These are phyloP conservation scores for Salvelinus namaycush DNA, from an alignment of 2,113 vertebrate genomes.

Conservation along the genomic window DNA sequence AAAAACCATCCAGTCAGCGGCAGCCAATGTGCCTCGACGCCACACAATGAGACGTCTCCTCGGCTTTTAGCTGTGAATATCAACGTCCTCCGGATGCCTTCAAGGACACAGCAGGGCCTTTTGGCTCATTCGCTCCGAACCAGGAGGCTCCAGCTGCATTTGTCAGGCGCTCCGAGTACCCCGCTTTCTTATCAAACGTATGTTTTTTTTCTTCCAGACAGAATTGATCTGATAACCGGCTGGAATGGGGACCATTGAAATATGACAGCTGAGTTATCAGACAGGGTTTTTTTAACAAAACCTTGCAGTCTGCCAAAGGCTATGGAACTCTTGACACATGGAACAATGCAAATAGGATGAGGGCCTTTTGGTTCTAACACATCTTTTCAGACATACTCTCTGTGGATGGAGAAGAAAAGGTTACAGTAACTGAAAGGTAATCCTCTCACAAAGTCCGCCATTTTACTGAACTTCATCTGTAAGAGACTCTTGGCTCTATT, in stretches of 20 bases:
- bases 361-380: no score
- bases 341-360: no score
- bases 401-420: background rate
- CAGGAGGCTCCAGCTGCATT: background rate
- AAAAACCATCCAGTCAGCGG: constrained; percentile 33
- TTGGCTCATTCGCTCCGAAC: constrained; percentile 2
- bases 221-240: background rate
- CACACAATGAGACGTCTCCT: constrained; percentile 44
- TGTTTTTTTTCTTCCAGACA: background rate
- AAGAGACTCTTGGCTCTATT: no score
- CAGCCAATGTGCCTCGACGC: constrained; percentile 20
- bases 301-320: no score
- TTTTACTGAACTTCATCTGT: background rate
- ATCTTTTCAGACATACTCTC: background rate
- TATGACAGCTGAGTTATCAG: constrained; percentile 14
- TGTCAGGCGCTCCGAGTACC: constrained; percentile 1
- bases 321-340: no score
- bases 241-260: background rate
- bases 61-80: constrained; percentile 24
- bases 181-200: background rate
- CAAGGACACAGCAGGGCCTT: constrained; percentile 20
- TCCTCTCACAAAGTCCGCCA: background rate
- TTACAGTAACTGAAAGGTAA: background rate
- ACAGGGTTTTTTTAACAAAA: constrained; percentile 2
- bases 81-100: constrained; percentile 39